Evolutionary conservation across 2,113 vertebrate species (phyloP).

Genomic region (Marmota flaviventris): DNA sequence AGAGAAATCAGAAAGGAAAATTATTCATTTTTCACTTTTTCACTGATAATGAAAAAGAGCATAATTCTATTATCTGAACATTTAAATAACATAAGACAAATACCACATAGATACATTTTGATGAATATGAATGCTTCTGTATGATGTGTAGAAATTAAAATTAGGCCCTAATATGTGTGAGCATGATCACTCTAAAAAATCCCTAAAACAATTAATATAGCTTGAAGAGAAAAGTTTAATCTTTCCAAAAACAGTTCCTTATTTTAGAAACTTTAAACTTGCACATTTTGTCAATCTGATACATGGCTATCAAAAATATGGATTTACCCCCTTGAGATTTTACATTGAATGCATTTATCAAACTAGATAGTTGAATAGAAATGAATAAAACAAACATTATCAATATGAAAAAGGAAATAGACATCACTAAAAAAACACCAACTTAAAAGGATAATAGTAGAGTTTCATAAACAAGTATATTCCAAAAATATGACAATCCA

Average conservation of each 20-base stretch:
- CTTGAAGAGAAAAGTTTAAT: slow-evolving; percentile 67
- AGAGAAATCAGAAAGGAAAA: background rate
- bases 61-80: background rate
- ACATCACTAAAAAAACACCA: background rate
- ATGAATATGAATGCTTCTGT: slow-evolving; percentile 68
- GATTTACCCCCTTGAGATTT: background rate
- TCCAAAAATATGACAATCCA: background rate
- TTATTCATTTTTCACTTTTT: background rate
- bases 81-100: slow-evolving; percentile 2
- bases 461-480: background rate
- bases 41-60: background rate
- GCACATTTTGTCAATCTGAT: background rate
- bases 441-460: background rate
- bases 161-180: slow-evolving; percentile 35
- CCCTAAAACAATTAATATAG: slow-evolving; percentile 70
- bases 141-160: slow-evolving; percentile 3
- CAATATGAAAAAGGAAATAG: background rate
- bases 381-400: background rate
- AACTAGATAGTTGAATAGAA: background rate
- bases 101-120: slow-evolving; percentile 26
- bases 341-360: background rate
- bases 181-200: slow-evolving; percentile 24
- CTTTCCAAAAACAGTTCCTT: slow-evolving; percentile 20
- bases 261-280: background rate
- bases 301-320: background rate